Base-by-base conservation (phyloP, 2,113 vertebrate species). In the Corythoichthys haematopterus region DNA sequence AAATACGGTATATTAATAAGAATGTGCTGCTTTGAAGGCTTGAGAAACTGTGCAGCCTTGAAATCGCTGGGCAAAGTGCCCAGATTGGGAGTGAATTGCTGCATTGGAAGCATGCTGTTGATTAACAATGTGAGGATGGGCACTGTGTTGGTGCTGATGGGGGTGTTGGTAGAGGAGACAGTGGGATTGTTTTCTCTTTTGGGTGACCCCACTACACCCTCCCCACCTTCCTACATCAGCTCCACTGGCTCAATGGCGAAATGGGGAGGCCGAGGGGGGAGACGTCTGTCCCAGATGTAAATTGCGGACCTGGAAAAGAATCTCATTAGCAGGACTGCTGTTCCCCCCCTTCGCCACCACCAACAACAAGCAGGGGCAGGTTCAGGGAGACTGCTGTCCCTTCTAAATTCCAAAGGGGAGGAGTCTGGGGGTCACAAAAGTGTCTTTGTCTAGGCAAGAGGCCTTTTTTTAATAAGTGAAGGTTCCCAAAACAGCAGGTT, bases 221-320 rank as follows among this genome's bases (percentile, higher is more conserved):
- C 77, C 64, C 71, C 76, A n/a, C 78, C 81, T 84, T 80, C 87
- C 88, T 87, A 81, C 79, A 88, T 88, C 90, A 91, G 80, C 87
- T 88, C 84, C 66, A 85, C 87, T 47, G 77, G 73, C 85, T 92
- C 87, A 91, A 91, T 93, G 89, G 92, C 87, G 79, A 90, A 89
- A 90, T 92, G 85, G 88, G 87, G 87, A 87, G 81, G 82, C 80
- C 85, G 87, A 80, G 80, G 70, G 80, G 80, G 86, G 85, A 83
- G 77, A 88, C 88, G 91, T 93, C 92, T 94, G 91, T 87, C 92
- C 91, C 91, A 93, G 92, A 93, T 93, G 92, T 94, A 94, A 93
- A 94, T 93, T 93, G 93, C 79, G 77, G 88, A 90, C 83, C 87
- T 90, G 91, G 90, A 92, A 91, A 92, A 92, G 92, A 92, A 92